Conservation (phyloP, 2,888 invertebrate genomes). For the Callyntrura guangdongensis region DNA sequence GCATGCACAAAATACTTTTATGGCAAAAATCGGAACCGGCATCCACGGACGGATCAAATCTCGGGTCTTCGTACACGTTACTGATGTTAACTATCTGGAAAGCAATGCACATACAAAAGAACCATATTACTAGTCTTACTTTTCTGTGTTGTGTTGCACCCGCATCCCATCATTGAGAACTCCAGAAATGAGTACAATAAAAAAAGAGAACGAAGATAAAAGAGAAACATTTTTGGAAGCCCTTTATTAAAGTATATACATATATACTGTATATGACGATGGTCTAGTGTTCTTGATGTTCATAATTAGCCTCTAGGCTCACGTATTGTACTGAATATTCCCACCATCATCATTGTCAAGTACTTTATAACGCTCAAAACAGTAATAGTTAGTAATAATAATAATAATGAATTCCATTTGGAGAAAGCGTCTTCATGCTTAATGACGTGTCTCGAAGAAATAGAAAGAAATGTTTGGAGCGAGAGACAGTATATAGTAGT, state of each 20-base stretch:
- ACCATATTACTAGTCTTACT: neutral
- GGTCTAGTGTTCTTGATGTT: neutral
- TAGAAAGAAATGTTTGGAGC: neutral
- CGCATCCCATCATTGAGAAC: neutral
- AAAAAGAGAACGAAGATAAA: neutral
- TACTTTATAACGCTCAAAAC: neutral
- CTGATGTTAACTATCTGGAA: slow-evolving; percentile 95
- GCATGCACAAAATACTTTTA: slow-evolving; percentile 97
- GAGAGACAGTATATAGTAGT: slow-evolving; percentile 81
- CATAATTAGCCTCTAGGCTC: slow-evolving; percentile 10
- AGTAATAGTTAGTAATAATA: slow-evolving; percentile 27
- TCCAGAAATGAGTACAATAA: too few species aligned
- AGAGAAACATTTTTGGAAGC: neutral
- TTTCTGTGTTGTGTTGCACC: neutral
- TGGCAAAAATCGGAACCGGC: slow-evolving; percentile 94
- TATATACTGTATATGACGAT: too few species aligned
- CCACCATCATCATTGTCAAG: slow-evolving; percentile 9
- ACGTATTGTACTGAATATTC: neutral
- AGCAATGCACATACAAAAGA: slow-evolving; percentile 69
- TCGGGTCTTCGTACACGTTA: slow-evolving; percentile 94
- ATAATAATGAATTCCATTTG: slow-evolving; percentile 49
- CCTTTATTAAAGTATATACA: neutral
- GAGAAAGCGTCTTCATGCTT: slow-evolving; percentile 47
- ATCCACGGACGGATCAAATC: slow-evolving; percentile 96
- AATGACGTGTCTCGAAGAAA: slow-evolving; percentile 21